phyloP scores from a whole-genome alignment of 2,797 vertebrate species.

The Betta splendens region DNA sequence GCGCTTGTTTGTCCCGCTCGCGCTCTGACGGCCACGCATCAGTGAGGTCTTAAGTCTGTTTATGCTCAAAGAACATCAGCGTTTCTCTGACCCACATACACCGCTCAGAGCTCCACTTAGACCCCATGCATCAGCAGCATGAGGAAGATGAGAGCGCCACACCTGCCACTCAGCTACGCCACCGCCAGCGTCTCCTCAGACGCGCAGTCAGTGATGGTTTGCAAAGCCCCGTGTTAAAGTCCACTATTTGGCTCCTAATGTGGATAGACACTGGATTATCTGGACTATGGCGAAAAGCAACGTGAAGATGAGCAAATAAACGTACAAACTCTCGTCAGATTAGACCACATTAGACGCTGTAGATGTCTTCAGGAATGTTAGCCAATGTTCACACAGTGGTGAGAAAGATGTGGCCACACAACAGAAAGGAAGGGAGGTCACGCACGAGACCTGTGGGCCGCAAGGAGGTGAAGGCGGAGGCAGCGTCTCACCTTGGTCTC shows the following conservation, averaged over 20 bases:
- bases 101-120: constrained; percentile 58
- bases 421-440: constrained; percentile 89
- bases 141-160: constrained; percentile 22
- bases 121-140: constrained; percentile 56
- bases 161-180: constrained; percentile 14
- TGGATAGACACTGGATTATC: constrained; percentile 94
- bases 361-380: constrained; percentile 91
- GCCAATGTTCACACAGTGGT: constrained; percentile 94
- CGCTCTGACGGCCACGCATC: constrained; percentile 50
- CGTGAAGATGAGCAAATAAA: constrained; percentile 96
- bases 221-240: constrained; percentile 95
- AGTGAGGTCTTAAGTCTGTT: constrained; percentile 49
- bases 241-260: constrained; percentile 91
- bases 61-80: constrained; percentile 62
- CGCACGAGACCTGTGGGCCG: constrained; percentile 78
- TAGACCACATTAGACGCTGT: constrained; percentile 93
- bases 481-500: constrained; percentile 95
- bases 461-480: constrained; percentile 28
- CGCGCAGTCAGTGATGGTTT: constrained; percentile 83
- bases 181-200: constrained; percentile 16
- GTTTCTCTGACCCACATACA: constrained; percentile 69
- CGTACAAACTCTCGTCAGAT: constrained; percentile 94
- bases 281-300: constrained; percentile 96
- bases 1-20: constrained; percentile 26
- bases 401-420: constrained; percentile 92